A percentile compares a stretch with the other conserved stretches of the same genome.
phyloP scores from a whole-genome alignment of 2,888 invertebrate species.

The Priapulus caudatus region DNA sequence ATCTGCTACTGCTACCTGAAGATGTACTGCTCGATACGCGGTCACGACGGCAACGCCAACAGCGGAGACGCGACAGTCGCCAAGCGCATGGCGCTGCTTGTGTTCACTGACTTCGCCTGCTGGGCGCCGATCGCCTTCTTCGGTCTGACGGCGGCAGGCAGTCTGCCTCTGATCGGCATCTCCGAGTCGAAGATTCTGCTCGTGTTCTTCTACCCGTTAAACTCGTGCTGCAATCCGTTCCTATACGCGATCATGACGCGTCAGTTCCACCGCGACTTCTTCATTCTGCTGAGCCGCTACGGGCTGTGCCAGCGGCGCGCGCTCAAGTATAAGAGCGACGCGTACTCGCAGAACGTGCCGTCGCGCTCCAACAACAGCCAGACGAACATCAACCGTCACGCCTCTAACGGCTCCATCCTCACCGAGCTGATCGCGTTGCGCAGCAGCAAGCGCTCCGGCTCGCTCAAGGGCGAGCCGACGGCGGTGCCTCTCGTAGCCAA shows the following conservation, averaged over 20 bases:
- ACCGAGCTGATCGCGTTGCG: too few species aligned
- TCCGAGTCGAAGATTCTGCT: slow-evolving; percentile 77
- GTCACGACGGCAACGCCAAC: slow-evolving; percentile 63
- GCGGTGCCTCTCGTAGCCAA: too few species aligned
- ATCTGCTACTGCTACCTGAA: slow-evolving; percentile 90
- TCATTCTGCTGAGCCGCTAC: slow-evolving; percentile 52
- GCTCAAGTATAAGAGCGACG: slow-evolving; percentile 17
- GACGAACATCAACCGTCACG: not conserved
- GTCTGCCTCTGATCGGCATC: slow-evolving; percentile 72
- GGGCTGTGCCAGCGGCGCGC: slow-evolving; percentile 24
- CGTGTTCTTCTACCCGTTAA: slow-evolving; percentile 90
- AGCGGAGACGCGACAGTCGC: slow-evolving; percentile 92
- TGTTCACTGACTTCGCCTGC: slow-evolving; percentile 92
- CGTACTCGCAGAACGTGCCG: not conserved
- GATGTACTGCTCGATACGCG: slow-evolving; percentile 93
- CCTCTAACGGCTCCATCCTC: not conserved
- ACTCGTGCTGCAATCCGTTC: slow-evolving; percentile 95
- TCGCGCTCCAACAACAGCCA: not conserved
- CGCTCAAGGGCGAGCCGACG: too few species aligned
- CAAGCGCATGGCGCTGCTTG: slow-evolving; percentile 87
- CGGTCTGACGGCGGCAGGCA: slow-evolving; percentile 82
- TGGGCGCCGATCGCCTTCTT: slow-evolving; percentile 97
- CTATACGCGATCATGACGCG: slow-evolving; percentile 94
- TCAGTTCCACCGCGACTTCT: slow-evolving; percentile 88
- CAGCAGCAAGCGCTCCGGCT: too few species aligned